A percentile compares a stretch with the other conserved stretches of the same genome.
Conservation (phyloP, 2,113 vertebrate species). For the Syrmaticus mikado region DNA sequence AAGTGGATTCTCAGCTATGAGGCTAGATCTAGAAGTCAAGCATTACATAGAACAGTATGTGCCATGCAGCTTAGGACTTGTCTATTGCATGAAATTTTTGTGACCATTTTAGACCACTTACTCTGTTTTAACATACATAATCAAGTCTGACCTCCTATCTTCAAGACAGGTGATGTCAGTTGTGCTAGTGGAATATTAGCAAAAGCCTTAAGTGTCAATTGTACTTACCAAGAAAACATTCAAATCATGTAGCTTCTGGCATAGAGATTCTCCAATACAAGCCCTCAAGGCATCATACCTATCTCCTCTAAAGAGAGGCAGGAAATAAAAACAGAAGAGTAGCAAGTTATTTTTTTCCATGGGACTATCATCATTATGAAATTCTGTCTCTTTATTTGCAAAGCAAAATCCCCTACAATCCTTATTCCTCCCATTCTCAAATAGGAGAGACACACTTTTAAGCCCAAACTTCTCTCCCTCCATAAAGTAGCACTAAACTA, state of each 20-base stretch:
- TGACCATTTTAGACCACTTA: background rate
- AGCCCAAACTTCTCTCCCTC: background rate
- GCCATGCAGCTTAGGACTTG: background rate
- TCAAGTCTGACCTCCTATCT: background rate
- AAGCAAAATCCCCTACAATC: no score
- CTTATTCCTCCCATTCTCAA: background rate
- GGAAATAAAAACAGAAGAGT: background rate
- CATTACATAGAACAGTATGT: background rate
- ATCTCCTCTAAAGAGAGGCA: slow-evolving; percentile 81
- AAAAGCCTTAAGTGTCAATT: background rate
- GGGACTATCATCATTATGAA: background rate
- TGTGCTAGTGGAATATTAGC: background rate
- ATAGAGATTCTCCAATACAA: slow-evolving; percentile 91
- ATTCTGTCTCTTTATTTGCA: no score
- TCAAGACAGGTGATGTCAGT: background rate
- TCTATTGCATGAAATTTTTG: no score
- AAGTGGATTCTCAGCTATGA: background rate
- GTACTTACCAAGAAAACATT: slow-evolving; percentile 93
- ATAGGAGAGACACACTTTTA: background rate
- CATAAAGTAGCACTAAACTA: background rate
- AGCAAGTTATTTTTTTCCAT: background rate
- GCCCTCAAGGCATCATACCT: slow-evolving; percentile 93
- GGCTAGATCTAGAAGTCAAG: background rate
- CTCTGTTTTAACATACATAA: background rate
- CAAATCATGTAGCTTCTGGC: slow-evolving; percentile 88